Evolutionary conservation across 2,797 vertebrate genomes (phyloP).

Genomic region (Channallabes apus): DNA sequence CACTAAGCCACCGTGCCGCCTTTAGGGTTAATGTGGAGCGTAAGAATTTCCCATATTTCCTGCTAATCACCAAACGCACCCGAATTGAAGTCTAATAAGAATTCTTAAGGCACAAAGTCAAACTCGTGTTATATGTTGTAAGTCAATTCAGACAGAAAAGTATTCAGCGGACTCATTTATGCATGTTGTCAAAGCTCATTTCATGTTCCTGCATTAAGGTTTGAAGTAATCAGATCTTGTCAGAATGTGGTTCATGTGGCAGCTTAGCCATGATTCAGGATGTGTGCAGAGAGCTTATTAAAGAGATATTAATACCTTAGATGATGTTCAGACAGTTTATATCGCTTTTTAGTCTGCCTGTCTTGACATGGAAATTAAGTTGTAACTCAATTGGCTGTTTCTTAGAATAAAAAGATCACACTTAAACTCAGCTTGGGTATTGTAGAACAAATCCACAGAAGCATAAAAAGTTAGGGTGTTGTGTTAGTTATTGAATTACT

Average conservation of each 20-base stretch:
- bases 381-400: background rate
- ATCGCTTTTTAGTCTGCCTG: background rate
- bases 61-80: background rate
- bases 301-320: slow-evolving; percentile 42
- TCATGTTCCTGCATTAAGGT: slow-evolving; percentile 27
- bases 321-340: slow-evolving; percentile 28
- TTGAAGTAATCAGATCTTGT: slow-evolving; percentile 38
- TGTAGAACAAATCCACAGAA: background rate
- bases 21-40: background rate
- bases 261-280: slow-evolving; percentile 23
- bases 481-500: background rate
- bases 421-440: background rate
- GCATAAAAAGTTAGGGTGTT: background rate
- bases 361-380: slow-evolving; percentile 8
- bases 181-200: slow-evolving; percentile 36
- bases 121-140: background rate
- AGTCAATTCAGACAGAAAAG: background rate
- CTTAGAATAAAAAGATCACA: background rate
- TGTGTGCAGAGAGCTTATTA: slow-evolving; percentile 42
- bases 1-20: too few species aligned
- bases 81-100: background rate
- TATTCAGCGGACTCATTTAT: slow-evolving; percentile 12
- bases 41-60: background rate
- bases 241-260: slow-evolving; percentile 26
- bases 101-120: background rate